A percentile compares a stretch with the other conserved stretches of the same genome.
These are phyloP conservation scores for Scaptomyza hsui DNA, from an alignment of 1,140 invertebrate genomes.

Conservation along the genomic window DNA sequence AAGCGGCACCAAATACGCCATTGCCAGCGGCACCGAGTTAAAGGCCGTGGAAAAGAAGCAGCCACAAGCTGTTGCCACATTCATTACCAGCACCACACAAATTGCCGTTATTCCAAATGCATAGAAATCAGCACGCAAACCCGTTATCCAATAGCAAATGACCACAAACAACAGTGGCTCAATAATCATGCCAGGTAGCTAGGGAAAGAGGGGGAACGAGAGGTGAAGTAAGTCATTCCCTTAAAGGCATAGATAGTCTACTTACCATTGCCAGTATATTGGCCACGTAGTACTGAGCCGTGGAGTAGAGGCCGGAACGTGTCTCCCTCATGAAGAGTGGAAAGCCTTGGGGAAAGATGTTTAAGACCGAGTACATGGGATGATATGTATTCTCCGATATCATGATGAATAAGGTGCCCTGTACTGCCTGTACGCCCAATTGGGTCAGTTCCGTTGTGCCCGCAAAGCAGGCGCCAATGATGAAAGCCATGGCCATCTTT, in stretches of 20 bases:
- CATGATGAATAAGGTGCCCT: conserved; percentile 91
- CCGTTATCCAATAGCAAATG: conserved; percentile 92
- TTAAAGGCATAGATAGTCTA: neutral
- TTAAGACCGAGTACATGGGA: conserved; percentile 93
- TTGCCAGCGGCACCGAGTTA: conserved; percentile 90
- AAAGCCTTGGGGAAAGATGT: conserved; percentile 91
- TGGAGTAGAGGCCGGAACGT: conserved; percentile 90
- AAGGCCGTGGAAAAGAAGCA: conserved; percentile 93
- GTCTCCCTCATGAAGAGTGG: conserved; percentile 92
- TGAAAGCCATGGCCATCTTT: conserved; percentile 92
- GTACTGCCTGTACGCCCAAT: conserved; percentile 91
- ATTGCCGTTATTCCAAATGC: conserved; percentile 89
- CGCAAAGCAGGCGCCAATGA: conserved; percentile 91
- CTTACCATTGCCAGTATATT: conserved; percentile 91
- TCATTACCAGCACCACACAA: conserved; percentile 89
- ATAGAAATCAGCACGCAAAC: conserved; percentile 87
- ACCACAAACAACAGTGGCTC: conserved; percentile 91
- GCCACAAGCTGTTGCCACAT: conserved; percentile 93
- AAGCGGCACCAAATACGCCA: conserved; percentile 93
- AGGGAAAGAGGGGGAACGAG: conserved; percentile 35
- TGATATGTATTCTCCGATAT: conserved; percentile 94
- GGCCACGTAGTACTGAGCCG: conserved; percentile 90
- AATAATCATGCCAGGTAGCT: conserved; percentile 89
- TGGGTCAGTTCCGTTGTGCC: conserved; percentile 89
- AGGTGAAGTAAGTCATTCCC: no score